Conservation (phyloP, 2,113 vertebrate genomes). For the Myotis brandtii region DNA sequence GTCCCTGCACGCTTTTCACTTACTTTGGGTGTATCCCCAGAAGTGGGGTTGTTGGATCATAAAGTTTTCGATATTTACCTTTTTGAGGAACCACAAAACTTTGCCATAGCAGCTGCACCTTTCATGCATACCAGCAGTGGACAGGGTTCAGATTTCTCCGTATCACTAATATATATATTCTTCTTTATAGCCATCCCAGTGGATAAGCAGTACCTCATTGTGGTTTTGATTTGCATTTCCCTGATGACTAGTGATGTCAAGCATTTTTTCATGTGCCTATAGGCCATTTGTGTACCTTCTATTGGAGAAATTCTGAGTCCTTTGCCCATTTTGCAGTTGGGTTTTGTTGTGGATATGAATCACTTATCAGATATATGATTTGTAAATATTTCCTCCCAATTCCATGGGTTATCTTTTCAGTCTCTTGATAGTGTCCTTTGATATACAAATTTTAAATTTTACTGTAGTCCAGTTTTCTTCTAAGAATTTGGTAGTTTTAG, state of each 20-base stretch:
- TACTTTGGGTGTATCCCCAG: not conserved
- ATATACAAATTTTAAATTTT: not conserved
- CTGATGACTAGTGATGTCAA: not conserved
- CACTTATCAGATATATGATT: not conserved
- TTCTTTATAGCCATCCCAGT: not conserved
- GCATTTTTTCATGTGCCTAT: not conserved
- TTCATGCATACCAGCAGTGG: not conserved
- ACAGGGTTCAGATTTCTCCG: not conserved
- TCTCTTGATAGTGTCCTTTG: not conserved
- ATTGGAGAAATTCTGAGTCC: not conserved
- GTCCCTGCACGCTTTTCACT: accelerated
- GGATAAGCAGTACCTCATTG: not conserved
- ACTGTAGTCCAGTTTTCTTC: not conserved
- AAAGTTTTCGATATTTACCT: not conserved
- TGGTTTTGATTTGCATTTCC: not conserved
- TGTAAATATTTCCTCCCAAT: not conserved
- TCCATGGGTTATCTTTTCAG: not conserved
- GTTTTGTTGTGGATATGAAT: not conserved
- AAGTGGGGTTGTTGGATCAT: not conserved
- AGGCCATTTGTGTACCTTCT: not conserved
- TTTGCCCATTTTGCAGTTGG: not conserved
- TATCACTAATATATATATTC: not conserved
- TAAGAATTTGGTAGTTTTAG: not conserved
- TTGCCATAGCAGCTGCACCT: not conserved
- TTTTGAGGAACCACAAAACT: not conserved